Conservation (phyloP, 92 coral and sea anemone genomes). For the Anthopleura xanthogrammica region DNA sequence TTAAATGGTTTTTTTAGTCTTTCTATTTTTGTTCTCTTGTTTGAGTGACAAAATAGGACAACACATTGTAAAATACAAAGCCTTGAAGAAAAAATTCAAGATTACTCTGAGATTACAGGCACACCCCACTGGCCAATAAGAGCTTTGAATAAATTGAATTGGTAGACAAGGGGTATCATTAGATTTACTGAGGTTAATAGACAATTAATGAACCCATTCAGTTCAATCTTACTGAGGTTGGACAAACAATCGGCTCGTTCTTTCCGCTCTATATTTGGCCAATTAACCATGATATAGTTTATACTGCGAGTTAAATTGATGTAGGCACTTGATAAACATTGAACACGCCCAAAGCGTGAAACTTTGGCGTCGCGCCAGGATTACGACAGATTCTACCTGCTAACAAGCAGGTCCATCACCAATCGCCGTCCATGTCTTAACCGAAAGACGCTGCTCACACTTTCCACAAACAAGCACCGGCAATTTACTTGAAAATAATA, state of each 20-base stretch:
- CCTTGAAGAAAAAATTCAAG: background rate
- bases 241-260: constrained; percentile 25
- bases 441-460: constrained; percentile 21
- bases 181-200: constrained; percentile 25
- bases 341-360: constrained; percentile 28
- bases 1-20: background rate
- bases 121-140: constrained; percentile 21
- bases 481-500: constrained; percentile 13
- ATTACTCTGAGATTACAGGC: background rate
- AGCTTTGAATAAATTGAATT: background rate
- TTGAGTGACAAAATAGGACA: no score
- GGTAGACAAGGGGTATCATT: constrained; percentile 20
- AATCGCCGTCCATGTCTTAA: constrained; percentile 14
- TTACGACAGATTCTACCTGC: constrained; percentile 40
- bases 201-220: constrained; percentile 22
- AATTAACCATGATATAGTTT: constrained; percentile 41
- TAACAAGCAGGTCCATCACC: constrained; percentile 21
- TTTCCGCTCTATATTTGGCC: constrained; percentile 24
- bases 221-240: constrained; percentile 17
- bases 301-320: constrained; percentile 19
- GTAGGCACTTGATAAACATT: constrained; percentile 25
- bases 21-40: background rate
- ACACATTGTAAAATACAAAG: no score
- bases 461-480: constrained; percentile 19
- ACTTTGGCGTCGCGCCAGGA: constrained; percentile 36